These are phyloP conservation scores for Drosophila anceps DNA, from an alignment of 2,888 invertebrate species.

Conservation along the genomic window DNA sequence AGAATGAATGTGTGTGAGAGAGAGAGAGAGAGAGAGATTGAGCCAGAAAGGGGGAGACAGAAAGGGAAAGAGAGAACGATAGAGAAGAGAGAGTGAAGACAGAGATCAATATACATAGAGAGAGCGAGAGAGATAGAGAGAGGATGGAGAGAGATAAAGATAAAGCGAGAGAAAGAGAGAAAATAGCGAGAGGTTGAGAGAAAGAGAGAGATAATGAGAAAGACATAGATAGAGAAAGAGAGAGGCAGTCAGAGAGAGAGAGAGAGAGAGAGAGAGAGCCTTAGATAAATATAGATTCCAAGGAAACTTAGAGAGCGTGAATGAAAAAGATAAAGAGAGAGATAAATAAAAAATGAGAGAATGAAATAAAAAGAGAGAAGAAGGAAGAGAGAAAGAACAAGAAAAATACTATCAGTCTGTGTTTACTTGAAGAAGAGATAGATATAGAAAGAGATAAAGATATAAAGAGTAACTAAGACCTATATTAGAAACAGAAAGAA, in stretches of 20 bases:
- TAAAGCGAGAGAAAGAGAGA: background rate
- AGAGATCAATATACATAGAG: background rate
- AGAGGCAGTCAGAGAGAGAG: background rate
- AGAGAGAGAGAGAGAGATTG: background rate
- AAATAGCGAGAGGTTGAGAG: too few relatives aligned
- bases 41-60: background rate
- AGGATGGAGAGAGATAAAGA: background rate
- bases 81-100: background rate
- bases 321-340: too few relatives aligned
- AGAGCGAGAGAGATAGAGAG: background rate
- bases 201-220: too few relatives aligned
- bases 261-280: background rate
- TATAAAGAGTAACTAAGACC: too few relatives aligned
- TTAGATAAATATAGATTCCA: too few relatives aligned
- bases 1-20: background rate
- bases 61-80: background rate
- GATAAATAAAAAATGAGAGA: too few relatives aligned
- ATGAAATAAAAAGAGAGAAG: background rate
- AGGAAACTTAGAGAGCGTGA: too few relatives aligned
- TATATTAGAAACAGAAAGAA: too few relatives aligned
- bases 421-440: too few relatives aligned
- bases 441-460: too few relatives aligned
- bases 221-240: background rate
- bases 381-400: background rate
- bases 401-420: too few relatives aligned